Base-by-base conservation (phyloP, 2,113 vertebrate species). In the Ranitomeya imitator region DNA sequence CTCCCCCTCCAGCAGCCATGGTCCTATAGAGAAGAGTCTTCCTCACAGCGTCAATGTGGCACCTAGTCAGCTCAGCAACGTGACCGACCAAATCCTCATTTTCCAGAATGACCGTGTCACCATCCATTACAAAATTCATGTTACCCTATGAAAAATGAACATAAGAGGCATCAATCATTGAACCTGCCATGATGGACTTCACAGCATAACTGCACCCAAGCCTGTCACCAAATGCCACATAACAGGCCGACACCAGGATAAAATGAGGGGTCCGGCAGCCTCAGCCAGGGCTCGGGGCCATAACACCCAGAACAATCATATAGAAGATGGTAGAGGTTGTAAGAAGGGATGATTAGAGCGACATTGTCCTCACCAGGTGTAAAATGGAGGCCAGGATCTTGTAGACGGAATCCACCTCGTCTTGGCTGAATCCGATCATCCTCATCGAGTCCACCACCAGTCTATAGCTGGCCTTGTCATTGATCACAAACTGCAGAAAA, bases 1-100 rank as follows among this genome's bases (percentile, higher is more conserved):
- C 98, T 0, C 97, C 95, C 0, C 97, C 95, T 0, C 97, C 97
- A 0, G 97, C 94, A 15, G 97, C 97, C 91, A 98, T 96, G 0
- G 96, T 97, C 12, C 97, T 96, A 85, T 91, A 94, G 85, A 99
- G 95, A 71, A 99, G 94, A 0, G 94, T 92, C 90, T 92, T 96
- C 1, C 60, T 84, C 82, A 96, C 93, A 0, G 76, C 83, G 0
- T 92, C 94, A 0, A 90, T 73, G 0, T 94, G 91, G 0, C 97
- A 96, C 88, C 88, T 82, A 0, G 93, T 97, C 92, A 98, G 91
- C 85, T 95, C 86, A 0, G 97, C 91, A 85, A 99, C 92, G 0
- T 92, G 91, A 0, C 77, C 60, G 16, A 96, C 87, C 2, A 91
- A 63, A 0, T 93, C 92, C 0, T 15, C n/a, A 0, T 88, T 91